Evolutionary conservation across 2,113 vertebrate genomes (phyloP).

Genomic region (Malurus cyaneus): DNA sequence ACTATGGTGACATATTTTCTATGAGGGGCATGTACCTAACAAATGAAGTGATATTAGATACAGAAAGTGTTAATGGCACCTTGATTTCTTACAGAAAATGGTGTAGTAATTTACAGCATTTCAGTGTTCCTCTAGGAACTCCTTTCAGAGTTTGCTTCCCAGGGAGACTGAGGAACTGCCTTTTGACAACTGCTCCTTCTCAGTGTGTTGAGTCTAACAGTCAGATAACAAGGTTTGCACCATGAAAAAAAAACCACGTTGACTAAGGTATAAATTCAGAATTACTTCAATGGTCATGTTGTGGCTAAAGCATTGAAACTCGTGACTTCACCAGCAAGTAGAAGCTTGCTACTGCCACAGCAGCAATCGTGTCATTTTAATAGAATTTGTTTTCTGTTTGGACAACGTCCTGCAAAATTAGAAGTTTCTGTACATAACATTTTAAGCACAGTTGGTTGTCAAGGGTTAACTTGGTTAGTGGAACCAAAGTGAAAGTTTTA

Average conservation of each 20-base stretch:
- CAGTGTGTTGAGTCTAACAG: not conserved
- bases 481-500: constrained; percentile 66
- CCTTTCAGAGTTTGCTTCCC: not conserved
- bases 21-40: not conserved
- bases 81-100: not conserved
- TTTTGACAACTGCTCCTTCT: not conserved
- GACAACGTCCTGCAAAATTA: not conserved
- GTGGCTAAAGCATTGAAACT: not conserved
- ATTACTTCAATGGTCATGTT: not conserved
- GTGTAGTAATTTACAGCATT: not conserved
- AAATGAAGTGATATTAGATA: not conserved
- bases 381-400: not conserved
- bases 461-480: constrained; percentile 55
- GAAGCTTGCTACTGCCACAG: not conserved
- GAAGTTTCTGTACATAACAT: not conserved
- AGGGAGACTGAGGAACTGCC: not conserved
- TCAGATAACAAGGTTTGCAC: not conserved
- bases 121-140: not conserved
- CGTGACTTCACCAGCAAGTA: not conserved
- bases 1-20: not conserved
- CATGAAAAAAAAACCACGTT: not conserved
- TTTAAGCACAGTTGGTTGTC: constrained; percentile 26
- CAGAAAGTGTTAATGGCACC: not conserved
- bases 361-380: not conserved
- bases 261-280: not conserved